Conservation (phyloP, 1,140 invertebrate species). For the Drosophila nannoptera region DNA sequence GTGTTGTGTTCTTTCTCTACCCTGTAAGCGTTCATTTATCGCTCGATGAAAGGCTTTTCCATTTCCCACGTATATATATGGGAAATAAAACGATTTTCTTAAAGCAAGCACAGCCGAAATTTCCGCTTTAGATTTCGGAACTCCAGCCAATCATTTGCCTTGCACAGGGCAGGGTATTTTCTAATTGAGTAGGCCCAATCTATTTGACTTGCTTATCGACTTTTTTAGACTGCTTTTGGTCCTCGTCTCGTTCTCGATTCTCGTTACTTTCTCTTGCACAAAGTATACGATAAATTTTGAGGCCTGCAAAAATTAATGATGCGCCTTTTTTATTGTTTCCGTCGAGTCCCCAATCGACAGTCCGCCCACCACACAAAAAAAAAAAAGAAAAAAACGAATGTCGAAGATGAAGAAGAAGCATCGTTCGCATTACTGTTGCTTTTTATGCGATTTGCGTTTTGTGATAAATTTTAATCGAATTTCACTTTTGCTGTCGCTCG, state of each 20-base stretch:
- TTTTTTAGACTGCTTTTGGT: slow-evolving; percentile 5
- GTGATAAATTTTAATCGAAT: slow-evolving; percentile 66
- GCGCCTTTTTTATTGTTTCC: slow-evolving; percentile 59
- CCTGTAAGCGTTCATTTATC: not conserved
- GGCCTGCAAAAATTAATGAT: slow-evolving; percentile 63
- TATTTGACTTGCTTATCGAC: slow-evolving; percentile 6
- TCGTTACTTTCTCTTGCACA: slow-evolving; percentile 18
- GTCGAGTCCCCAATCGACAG: not conserved
- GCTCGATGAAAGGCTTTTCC: not conserved
- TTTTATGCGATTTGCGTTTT: slow-evolving; percentile 45
- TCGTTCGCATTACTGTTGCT: slow-evolving; percentile 14
- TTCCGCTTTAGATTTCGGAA: too few species aligned
- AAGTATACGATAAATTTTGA: slow-evolving; percentile 59
- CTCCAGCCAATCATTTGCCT: too few species aligned
- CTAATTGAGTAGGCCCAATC: slow-evolving; percentile 3
- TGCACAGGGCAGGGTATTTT: slow-evolving; percentile 1
- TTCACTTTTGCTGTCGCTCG: slow-evolving; percentile 42
- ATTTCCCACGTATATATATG: not conserved
- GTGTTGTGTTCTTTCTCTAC: not conserved
- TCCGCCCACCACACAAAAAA: not conserved
- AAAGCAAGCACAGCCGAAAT: too few species aligned
- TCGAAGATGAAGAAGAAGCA: not conserved
- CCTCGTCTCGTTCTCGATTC: not conserved
- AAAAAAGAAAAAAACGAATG: slow-evolving; percentile 6
- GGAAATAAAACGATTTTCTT: not conserved